Evolutionary conservation across 2,797 vertebrate genomes (phyloP).

Genomic region (Onychomys arenicola): DNA sequence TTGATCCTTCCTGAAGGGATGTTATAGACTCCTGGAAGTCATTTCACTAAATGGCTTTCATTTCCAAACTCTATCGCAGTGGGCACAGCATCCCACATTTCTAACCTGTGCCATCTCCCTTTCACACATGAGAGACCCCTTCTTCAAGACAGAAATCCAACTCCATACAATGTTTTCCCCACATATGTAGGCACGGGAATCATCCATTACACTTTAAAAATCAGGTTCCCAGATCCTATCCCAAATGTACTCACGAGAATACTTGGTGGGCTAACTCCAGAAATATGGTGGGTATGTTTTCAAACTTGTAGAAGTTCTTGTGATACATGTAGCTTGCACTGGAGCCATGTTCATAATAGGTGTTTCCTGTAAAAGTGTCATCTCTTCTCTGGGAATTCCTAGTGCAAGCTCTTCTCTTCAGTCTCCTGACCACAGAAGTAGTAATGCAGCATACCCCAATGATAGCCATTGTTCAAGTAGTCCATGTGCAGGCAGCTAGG

Average conservation of each 20-base stretch:
- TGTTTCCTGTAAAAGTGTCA: not conserved
- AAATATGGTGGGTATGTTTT: not conserved
- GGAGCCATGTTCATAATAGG: not conserved
- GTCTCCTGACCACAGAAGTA: not conserved
- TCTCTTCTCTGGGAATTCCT: not conserved
- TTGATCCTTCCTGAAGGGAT: not conserved
- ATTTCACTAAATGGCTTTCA: not conserved
- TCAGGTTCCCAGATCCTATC: not conserved
- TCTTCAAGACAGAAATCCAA: not conserved
- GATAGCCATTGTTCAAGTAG: not conserved
- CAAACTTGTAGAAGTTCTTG: not conserved
- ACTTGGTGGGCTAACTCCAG: not conserved
- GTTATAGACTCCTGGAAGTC: not conserved
- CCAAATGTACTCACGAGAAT: not conserved
- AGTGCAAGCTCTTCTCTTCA: not conserved
- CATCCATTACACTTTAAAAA: not conserved
- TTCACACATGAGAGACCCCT: not conserved
- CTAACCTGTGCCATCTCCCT: not conserved
- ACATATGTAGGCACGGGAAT: not conserved
- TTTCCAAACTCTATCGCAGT: not conserved
- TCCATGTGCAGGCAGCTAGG: not conserved
- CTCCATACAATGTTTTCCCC: not conserved
- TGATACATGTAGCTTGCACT: not conserved
- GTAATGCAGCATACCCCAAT: not conserved
- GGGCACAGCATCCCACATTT: not conserved